A percentile compares a stretch with the other conserved stretches of the same genome.
Evolutionary conservation across 2,888 invertebrate genomes (phyloP).

Genomic region (Pterostichus madidus): DNA sequence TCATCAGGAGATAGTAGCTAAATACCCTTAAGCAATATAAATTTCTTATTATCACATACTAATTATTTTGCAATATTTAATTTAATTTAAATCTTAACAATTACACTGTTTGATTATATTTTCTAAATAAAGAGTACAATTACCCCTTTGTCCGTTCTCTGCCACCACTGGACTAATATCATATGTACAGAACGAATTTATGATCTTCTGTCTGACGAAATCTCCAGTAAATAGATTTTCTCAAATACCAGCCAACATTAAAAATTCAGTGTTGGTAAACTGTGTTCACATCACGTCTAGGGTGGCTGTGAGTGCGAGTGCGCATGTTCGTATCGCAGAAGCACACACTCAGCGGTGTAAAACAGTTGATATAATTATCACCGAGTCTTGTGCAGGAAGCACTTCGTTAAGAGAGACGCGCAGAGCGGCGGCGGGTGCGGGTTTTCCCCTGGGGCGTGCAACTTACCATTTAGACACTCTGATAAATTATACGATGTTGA

Average conservation of each 20-base stretch:
- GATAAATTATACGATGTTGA: slow-evolving; percentile 66
- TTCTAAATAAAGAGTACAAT: too few species aligned
- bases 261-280: background rate
- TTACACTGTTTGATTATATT: too few species aligned
- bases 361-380: slow-evolving; percentile 65
- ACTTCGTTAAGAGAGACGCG: slow-evolving; percentile 58
- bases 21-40: too few species aligned
- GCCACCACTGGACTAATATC: too few species aligned
- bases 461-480: slow-evolving; percentile 63
- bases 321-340: background rate
- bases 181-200: too few species aligned
- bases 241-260: background rate
- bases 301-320: background rate
- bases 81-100: too few species aligned
- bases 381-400: slow-evolving; percentile 53
- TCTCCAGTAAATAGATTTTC: too few species aligned
- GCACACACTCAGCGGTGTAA: slow-evolving; percentile 52
- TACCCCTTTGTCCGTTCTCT: too few species aligned
- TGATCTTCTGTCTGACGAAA: too few species aligned
- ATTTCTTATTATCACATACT: too few species aligned
- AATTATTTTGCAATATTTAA: too few species aligned
- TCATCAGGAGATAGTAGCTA: too few species aligned
- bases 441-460: slow-evolving; percentile 44
- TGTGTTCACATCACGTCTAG: background rate
- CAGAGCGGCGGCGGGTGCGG: slow-evolving; percentile 15